Evolutionary conservation across 2,888 invertebrate genomes (phyloP).

Genomic region (Thymelicus acteon): DNA sequence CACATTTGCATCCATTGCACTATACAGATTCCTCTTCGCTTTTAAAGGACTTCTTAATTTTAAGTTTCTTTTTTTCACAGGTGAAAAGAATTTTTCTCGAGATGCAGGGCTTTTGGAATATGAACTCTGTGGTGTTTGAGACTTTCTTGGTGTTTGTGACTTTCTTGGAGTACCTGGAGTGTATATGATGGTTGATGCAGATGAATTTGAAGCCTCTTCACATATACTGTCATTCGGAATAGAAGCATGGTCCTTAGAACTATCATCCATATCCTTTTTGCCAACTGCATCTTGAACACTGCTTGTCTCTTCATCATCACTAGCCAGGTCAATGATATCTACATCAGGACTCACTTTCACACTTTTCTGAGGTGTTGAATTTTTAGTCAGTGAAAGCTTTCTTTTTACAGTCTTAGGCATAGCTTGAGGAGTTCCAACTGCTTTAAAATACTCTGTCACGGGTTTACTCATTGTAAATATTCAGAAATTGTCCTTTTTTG

Average conservation of each 20-base stretch:
- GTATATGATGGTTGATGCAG: slow-evolving; percentile 50
- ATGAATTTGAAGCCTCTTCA: slow-evolving; percentile 42
- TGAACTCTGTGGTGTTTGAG: slow-evolving; percentile 31
- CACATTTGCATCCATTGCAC: slow-evolving; percentile 42
- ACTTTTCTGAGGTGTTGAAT: slow-evolving; percentile 46
- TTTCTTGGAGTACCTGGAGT: slow-evolving; percentile 48
- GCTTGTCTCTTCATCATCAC: slow-evolving; percentile 55
- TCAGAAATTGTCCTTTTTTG: not conserved
- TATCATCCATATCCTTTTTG: not conserved
- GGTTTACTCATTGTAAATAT: slow-evolving; percentile 9
- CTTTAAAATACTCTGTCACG: slow-evolving; percentile 23
- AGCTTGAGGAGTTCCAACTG: not conserved
- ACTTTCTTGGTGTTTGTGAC: slow-evolving; percentile 44
- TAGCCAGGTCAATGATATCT: slow-evolving; percentile 55
- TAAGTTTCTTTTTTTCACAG: slow-evolving; percentile 61
- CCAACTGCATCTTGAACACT: not conserved
- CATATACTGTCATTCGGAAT: slow-evolving; percentile 3
- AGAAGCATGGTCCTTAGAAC: not conserved
- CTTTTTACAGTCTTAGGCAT: slow-evolving; percentile 9
- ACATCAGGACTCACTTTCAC: slow-evolving; percentile 43
- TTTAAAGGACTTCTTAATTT: slow-evolving; percentile 51
- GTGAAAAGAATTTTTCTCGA: slow-evolving; percentile 63
- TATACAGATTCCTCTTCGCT: slow-evolving; percentile 57
- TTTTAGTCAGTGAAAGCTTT: slow-evolving; percentile 6
- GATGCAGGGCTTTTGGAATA: slow-evolving; percentile 48